Evolutionary conservation across 1,140 invertebrate genomes (phyloP).

Genomic region (Lepeophtheirus salmonis): DNA sequence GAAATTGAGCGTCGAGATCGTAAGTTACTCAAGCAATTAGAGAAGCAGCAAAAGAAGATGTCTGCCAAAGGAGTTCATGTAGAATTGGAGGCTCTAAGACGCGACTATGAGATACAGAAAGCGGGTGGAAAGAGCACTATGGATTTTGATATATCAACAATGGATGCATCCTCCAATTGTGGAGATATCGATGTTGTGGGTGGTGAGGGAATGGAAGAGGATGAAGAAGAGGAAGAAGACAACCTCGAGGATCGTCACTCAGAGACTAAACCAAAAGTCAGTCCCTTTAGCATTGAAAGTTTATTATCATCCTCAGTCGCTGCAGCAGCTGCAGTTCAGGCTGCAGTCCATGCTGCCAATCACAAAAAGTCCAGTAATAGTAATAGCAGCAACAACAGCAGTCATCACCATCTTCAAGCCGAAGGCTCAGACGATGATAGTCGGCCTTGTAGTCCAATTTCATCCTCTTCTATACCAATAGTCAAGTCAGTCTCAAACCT

Average conservation of each 20-base stretch:
- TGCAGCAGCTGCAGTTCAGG: too few relatives aligned
- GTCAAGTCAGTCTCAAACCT: too few relatives aligned
- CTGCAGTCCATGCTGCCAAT: too few relatives aligned
- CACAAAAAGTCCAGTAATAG: too few relatives aligned
- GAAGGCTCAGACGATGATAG: too few relatives aligned
- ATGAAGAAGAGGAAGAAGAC: not conserved
- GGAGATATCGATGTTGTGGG: conserved; percentile 8
- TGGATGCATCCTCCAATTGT: not conserved
- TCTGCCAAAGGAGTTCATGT: conserved; percentile 71
- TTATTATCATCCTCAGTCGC: too few relatives aligned
- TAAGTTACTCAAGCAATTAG: conserved; percentile 72
- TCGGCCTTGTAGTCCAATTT: too few relatives aligned
- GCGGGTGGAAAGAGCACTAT: not conserved
- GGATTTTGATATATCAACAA: not conserved
- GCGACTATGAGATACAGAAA: conserved; percentile 3
- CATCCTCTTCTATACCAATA: too few relatives aligned
- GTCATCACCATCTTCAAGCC: too few relatives aligned
- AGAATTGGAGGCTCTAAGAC: conserved; percentile 50
- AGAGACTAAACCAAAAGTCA: not conserved
- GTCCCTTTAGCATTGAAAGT: conserved; percentile 7
- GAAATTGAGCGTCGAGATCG: conserved; percentile 49
- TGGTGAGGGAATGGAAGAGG: not conserved
- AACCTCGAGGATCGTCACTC: not conserved
- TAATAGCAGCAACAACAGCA: too few relatives aligned
- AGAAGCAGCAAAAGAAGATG: conserved; percentile 71